These are phyloP conservation scores for Drosophila virilis DNA, from an alignment of 1,140 invertebrate genomes.

Conservation along the genomic window DNA sequence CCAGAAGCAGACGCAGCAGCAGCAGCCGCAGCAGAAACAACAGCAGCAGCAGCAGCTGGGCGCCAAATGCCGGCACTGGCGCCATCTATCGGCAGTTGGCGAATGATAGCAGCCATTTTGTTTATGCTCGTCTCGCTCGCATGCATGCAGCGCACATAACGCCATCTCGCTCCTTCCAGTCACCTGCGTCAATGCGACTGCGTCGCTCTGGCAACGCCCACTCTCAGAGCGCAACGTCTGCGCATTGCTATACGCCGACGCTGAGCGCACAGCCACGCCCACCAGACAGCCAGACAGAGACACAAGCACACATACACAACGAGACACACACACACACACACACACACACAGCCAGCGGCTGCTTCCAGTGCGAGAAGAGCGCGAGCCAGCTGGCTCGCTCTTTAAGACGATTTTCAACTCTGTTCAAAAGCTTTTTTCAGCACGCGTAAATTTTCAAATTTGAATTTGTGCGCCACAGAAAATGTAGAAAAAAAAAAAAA, in stretches of 20 bases:
- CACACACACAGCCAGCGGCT: not conserved
- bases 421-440: slow-evolving; percentile 34
- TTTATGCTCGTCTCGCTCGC: slow-evolving; percentile 63
- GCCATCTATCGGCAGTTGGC: slow-evolving; percentile 71
- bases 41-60: slow-evolving; percentile 31
- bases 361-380: slow-evolving; percentile 43
- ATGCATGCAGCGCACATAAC: slow-evolving; percentile 11
- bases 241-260: slow-evolving; percentile 52
- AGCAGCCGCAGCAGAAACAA: slow-evolving; percentile 5
- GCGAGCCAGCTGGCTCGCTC: slow-evolving; percentile 30
- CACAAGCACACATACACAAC: slow-evolving; percentile 6
- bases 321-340: not conserved
- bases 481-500: not conserved
- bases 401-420: slow-evolving; percentile 27
- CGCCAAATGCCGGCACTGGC: slow-evolving; percentile 57
- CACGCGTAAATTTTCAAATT: slow-evolving; percentile 30
- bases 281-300: slow-evolving; percentile 55
- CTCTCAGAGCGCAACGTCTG: slow-evolving; percentile 69
- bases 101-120: slow-evolving; percentile 84
- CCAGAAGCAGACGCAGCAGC: not conserved
- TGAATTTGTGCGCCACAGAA: slow-evolving; percentile 37
- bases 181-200: slow-evolving; percentile 61
- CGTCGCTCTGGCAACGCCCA: slow-evolving; percentile 72
- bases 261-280: slow-evolving; percentile 55
- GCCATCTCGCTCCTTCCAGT: slow-evolving; percentile 65